These are phyloP conservation scores for Laterallus jamaicensis DNA, from an alignment of 2,113 vertebrate species.

Conservation along the genomic window DNA sequence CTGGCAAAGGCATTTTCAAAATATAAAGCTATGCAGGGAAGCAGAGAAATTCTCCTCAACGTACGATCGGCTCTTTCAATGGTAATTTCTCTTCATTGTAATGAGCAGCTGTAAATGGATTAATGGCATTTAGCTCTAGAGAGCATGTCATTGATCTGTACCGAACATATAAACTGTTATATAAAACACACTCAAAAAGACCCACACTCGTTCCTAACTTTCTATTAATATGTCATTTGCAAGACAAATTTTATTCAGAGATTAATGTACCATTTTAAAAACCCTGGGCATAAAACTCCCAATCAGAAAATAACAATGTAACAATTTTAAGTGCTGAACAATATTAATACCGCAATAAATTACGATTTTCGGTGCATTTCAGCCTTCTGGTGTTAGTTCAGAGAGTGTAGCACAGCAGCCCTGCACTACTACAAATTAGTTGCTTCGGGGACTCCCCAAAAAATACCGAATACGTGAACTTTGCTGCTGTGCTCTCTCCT, in stretches of 20 bases:
- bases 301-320: constrained; percentile 66
- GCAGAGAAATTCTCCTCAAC: constrained; percentile 38
- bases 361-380: neutral
- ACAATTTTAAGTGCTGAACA: constrained; percentile 43
- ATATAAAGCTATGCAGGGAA: neutral
- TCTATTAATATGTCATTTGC: constrained; percentile 65
- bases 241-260: constrained; percentile 63
- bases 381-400: neutral
- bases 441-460: neutral
- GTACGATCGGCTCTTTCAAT: constrained; percentile 20
- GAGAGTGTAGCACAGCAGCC: neutral
- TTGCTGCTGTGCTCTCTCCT: neutral
- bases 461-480: neutral
- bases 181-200: constrained; percentile 62
- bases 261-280: constrained; percentile 66
- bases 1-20: constrained; percentile 35
- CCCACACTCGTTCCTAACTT: constrained; percentile 45
- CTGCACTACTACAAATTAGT: neutral
- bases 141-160: constrained; percentile 50
- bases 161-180: constrained; percentile 52
- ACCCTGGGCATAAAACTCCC: constrained; percentile 25
- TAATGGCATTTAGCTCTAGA: constrained; percentile 67
- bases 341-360: constrained; percentile 56
- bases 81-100: constrained; percentile 67
- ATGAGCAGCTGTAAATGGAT: constrained; percentile 60